phyloP scores from a whole-genome alignment of 2,797 vertebrate species.

The Poecilia picta region DNA sequence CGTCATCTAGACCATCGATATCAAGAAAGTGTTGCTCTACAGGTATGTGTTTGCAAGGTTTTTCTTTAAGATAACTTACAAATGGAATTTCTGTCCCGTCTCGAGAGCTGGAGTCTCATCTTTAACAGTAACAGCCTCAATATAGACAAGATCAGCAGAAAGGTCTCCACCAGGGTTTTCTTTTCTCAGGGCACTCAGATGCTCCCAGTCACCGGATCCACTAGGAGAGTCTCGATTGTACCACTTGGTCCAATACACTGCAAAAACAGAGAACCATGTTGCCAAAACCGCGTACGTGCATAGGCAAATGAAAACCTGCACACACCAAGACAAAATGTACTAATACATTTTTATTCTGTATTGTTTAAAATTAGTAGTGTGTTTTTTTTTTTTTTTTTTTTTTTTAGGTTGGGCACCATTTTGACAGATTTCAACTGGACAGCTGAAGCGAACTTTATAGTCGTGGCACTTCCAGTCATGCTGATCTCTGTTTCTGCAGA shows the following conservation, averaged over 20 bases:
- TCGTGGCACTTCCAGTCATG: conserved; percentile 20
- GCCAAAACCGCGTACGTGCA: too few species aligned
- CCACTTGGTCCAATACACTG: conserved; percentile 65
- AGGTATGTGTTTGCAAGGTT: too few species aligned
- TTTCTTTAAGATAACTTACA: conserved; percentile 34
- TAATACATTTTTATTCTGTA: too few species aligned
- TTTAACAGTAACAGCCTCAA: conserved; percentile 43
- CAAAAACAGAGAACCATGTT: neutral
- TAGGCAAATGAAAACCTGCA: too few species aligned
- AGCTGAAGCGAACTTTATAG: conserved; percentile 59
- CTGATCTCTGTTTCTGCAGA: conserved; percentile 48
- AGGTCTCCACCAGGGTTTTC: conserved; percentile 31
- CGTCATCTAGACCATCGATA: too few species aligned
- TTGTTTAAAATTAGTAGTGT: neutral
- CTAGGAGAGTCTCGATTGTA: conserved; percentile 40
- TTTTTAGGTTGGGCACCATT: conserved; percentile 9
- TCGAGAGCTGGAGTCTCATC: conserved; percentile 15
- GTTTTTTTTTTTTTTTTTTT: conserved; percentile 13
- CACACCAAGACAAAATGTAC: too few species aligned
- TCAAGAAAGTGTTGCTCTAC: too few species aligned
- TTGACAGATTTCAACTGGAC: neutral
- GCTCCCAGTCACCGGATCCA: conserved; percentile 50
- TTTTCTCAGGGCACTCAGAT: rapidly evolving
- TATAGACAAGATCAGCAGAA: conserved; percentile 17
- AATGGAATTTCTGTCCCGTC: conserved; percentile 20